phyloP scores from a whole-genome alignment of 2,113 vertebrate species.

The Sinocyclocheilus grahami region DNA sequence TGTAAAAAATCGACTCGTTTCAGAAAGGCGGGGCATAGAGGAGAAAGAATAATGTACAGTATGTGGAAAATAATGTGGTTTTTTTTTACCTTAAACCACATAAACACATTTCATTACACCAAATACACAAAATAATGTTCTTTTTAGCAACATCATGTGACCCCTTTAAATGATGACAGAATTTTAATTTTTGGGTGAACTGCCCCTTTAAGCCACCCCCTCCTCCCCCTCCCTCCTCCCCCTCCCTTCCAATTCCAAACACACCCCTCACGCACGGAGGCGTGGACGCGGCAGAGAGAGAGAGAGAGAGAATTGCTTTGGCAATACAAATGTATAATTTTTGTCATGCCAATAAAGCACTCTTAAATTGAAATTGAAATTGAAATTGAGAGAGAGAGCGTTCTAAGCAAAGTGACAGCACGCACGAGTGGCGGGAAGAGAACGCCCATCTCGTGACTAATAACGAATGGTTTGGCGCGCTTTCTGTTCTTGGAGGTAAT shows the following conservation, averaged over 20 bases:
- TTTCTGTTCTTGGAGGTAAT: slow-evolving; percentile 48
- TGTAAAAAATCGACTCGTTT: too few species aligned
- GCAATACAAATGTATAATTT: too few species aligned
- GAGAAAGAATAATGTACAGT: too few species aligned
- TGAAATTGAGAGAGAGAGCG: slow-evolving; percentile 36
- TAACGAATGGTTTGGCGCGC: slow-evolving; percentile 70
- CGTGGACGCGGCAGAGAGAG: slow-evolving; percentile 59
- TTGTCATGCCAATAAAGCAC: too few species aligned
- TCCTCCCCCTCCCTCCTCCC: not conserved
- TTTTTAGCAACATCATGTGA: too few species aligned
- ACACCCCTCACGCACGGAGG: slow-evolving; percentile 66
- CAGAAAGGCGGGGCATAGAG: too few species aligned
- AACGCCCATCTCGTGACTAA: slow-evolving; percentile 71
- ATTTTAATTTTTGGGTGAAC: not conserved
- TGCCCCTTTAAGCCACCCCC: slow-evolving; percentile 8
- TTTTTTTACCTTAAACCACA: too few species aligned
- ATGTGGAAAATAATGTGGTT: too few species aligned
- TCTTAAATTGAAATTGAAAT: too few species aligned
- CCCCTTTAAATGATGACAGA: not conserved
- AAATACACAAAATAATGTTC: too few species aligned
- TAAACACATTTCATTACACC: too few species aligned
- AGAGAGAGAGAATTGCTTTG: not conserved
- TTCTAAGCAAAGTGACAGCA: slow-evolving; percentile 66
- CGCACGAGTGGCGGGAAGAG: slow-evolving; percentile 46
- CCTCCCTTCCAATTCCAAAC: not conserved